These are phyloP conservation scores for Hoplostethus mediterraneus DNA, from an alignment of 2,797 vertebrate species.

Conservation along the genomic window DNA sequence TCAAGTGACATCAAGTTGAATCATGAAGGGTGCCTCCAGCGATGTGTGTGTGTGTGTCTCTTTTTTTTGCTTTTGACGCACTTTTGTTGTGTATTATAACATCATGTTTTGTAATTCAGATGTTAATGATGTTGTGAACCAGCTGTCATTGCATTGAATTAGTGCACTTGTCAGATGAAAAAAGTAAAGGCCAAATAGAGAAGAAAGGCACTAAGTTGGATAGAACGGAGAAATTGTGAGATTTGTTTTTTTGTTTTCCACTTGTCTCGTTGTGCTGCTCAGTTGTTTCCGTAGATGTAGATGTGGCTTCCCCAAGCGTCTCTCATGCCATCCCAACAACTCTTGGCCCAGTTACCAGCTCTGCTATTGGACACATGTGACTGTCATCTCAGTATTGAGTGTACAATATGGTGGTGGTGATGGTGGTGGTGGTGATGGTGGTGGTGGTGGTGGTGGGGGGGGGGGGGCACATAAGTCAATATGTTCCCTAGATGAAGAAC, in stretches of 20 bases:
- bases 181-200: not conserved
- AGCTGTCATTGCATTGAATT: not conserved
- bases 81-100: not conserved
- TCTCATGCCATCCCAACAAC: slow-evolving; percentile 7
- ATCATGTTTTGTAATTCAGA: not conserved
- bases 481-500: slow-evolving; percentile 57
- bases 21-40: not conserved
- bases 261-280: slow-evolving; percentile 5
- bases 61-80: not conserved
- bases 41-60: not conserved
- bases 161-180: not conserved
- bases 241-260: not conserved
- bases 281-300: slow-evolving; percentile 19
- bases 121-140: not conserved
- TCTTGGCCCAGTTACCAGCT: slow-evolving; percentile 42
- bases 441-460: not conserved
- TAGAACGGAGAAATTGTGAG: not conserved
- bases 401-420: slow-evolving; percentile 14
- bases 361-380: slow-evolving; percentile 57
- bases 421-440: not conserved
- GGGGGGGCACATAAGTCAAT: slow-evolving; percentile 56
- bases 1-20: slow-evolving; percentile 19
- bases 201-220: not conserved
- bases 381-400: slow-evolving; percentile 59
- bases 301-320: slow-evolving; percentile 10